These are phyloP conservation scores for Piezodorus guildinii DNA, from an alignment of 1,140 invertebrate genomes.

Conservation along the genomic window DNA sequence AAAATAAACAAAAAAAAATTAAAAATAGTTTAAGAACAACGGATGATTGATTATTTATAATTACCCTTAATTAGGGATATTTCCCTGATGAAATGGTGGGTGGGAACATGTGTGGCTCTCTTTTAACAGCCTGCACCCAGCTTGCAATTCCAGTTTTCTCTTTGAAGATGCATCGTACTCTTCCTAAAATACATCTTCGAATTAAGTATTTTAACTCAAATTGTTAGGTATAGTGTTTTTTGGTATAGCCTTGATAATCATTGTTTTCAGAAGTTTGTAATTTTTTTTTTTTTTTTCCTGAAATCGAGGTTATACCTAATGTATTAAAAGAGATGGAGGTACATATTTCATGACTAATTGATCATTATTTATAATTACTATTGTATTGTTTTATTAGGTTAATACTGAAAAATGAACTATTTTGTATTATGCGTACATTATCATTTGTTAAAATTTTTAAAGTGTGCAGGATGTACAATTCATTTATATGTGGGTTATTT, in stretches of 20 bases:
- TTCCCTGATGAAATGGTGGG: no score
- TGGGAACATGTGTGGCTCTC: no score
- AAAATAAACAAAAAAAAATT: not conserved
- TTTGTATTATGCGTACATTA: slow-evolving; percentile 14
- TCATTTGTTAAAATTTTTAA: slow-evolving; percentile 11
- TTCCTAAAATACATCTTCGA: not conserved
- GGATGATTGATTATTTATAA: no score
- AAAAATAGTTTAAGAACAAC: no score
- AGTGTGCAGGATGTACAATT: slow-evolving; percentile 13
- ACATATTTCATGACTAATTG: slow-evolving; percentile 15
- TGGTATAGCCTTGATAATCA: slow-evolving; percentile 2
- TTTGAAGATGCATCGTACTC: not conserved
- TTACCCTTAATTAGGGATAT: no score
- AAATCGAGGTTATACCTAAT: slow-evolving; percentile 7
- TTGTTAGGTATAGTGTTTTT: slow-evolving; percentile 1
- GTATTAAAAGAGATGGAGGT: slow-evolving; percentile 11
- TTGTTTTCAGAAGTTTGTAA: not conserved
- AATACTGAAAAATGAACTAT: not conserved
- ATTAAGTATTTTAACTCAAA: slow-evolving; percentile 1
- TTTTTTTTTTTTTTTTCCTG: not conserved
- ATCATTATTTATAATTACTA: slow-evolving; percentile 11
- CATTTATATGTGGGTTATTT: slow-evolving; percentile 9
- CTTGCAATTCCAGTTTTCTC: slow-evolving; percentile 12
- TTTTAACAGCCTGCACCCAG: not conserved
- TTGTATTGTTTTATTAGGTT: slow-evolving; percentile 1